A percentile compares a stretch with the other conserved stretches of the same genome.
phyloP scores from a whole-genome alignment of 1,140 invertebrate species.

The Hycleus phaleratus region DNA sequence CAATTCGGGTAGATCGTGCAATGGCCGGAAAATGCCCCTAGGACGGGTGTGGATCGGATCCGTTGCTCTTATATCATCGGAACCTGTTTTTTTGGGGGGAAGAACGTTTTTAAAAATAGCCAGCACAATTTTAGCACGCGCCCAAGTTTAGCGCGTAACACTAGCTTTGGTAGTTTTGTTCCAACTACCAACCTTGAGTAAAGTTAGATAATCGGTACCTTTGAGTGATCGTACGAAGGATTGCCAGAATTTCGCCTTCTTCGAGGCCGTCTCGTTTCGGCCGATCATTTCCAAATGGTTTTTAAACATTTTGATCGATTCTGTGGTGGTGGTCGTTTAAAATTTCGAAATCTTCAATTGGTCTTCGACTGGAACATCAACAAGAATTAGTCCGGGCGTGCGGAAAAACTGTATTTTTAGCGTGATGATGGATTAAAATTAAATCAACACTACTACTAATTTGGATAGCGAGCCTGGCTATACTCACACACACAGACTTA shows the following conservation, averaged over 20 bases:
- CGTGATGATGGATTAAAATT: too few species aligned
- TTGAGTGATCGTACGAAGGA: constrained; percentile 83
- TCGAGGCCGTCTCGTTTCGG: constrained; percentile 81
- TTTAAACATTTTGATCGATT: constrained; percentile 64
- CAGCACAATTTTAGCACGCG: constrained; percentile 14
- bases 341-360: neutral
- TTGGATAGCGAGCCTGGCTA: too few species aligned
- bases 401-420: too few species aligned
- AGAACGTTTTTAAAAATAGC: too few species aligned
- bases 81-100: too few species aligned
- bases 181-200: neutral
- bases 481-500: too few species aligned
- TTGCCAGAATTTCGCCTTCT: constrained; percentile 88
- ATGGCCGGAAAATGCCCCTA: constrained; percentile 57
- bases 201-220: constrained; percentile 48
- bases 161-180: neutral
- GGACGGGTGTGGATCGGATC: constrained; percentile 61
- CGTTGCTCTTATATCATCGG: constrained; percentile 81
- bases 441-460: too few species aligned
- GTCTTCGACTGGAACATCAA: neutral
- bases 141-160: neutral
- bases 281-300: constrained; percentile 87
- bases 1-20: constrained; percentile 55
- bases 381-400: too few species aligned
- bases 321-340: neutral